Evolutionary conservation across 2,888 invertebrate genomes (phyloP).

Genomic region (Heteropelma amictum): DNA sequence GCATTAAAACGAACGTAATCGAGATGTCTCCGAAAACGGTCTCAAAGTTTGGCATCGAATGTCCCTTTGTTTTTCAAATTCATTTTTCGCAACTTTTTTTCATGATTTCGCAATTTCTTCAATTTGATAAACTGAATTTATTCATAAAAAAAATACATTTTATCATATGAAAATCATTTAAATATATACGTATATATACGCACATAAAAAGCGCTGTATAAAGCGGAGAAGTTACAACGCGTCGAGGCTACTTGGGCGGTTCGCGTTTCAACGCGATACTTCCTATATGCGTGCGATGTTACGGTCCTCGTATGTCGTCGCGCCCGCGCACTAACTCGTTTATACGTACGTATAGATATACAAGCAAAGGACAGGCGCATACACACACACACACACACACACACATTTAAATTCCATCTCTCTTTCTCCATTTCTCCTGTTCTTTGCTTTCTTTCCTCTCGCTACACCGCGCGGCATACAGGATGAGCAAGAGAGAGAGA

Average conservation of each 20-base stretch:
- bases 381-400: too few relatives aligned
- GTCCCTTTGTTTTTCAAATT: too few relatives aligned
- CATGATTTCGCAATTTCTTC: too few relatives aligned
- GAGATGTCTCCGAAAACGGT: too few relatives aligned
- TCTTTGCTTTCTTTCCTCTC: conserved; percentile 16
- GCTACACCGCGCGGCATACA: conserved; percentile 10
- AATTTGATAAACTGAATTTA: too few relatives aligned
- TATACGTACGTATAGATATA: conserved; percentile 21
- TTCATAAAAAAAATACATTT: too few relatives aligned
- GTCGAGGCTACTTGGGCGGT: conserved; percentile 52
- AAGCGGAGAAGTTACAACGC: not conserved
- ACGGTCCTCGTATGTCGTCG: conserved; percentile 49
- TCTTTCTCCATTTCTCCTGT: conserved; percentile 19
- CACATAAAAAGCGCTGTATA: not conserved
- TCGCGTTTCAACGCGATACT: conserved; percentile 60
- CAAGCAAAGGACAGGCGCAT: too few relatives aligned
- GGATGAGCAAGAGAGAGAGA: not conserved
- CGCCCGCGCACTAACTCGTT: conserved; percentile 54
- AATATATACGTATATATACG: not conserved
- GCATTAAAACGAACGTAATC: too few relatives aligned
- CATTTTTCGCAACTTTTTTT: too few relatives aligned
- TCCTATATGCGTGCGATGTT: conserved; percentile 60
- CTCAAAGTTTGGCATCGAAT: too few relatives aligned
- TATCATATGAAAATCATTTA: too few relatives aligned
- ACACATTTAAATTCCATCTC: too few relatives aligned